phyloP scores from a whole-genome alignment of 2,113 vertebrate genomes.

The Clarias gariepinus region DNA sequence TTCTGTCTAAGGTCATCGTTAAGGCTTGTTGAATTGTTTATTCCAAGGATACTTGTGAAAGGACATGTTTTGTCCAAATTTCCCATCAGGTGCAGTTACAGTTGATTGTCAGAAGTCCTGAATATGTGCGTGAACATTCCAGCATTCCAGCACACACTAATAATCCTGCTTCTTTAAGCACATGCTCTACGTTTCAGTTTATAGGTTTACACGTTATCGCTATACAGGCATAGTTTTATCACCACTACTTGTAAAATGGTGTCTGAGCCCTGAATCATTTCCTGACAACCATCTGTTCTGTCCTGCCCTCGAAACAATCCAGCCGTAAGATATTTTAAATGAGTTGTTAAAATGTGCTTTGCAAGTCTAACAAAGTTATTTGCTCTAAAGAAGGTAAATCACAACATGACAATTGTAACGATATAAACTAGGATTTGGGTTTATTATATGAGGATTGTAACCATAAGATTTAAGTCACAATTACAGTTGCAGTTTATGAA shows the following conservation, averaged over 20 bases:
- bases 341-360: background rate
- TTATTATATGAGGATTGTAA: background rate
- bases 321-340: background rate
- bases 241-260: background rate
- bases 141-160: background rate
- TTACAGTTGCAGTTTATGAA: background rate
- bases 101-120: background rate
- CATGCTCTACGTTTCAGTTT: background rate
- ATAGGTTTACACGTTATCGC: conserved; percentile 5
- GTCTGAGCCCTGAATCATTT: background rate
- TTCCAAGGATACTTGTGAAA: background rate
- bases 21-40: background rate
- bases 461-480: background rate
- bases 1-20: background rate
- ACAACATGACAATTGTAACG: background rate
- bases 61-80: background rate
- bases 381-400: background rate
- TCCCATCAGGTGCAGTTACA: background rate
- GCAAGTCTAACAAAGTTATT: background rate
- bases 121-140: background rate
- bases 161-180: background rate
- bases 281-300: background rate
- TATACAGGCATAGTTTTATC: conserved; percentile 2
- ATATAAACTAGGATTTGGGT: background rate
- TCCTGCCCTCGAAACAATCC: background rate